Evolutionary conservation across 2,888 invertebrate species (phyloP).

Genomic region (Drosophila prostipennis): DNA sequence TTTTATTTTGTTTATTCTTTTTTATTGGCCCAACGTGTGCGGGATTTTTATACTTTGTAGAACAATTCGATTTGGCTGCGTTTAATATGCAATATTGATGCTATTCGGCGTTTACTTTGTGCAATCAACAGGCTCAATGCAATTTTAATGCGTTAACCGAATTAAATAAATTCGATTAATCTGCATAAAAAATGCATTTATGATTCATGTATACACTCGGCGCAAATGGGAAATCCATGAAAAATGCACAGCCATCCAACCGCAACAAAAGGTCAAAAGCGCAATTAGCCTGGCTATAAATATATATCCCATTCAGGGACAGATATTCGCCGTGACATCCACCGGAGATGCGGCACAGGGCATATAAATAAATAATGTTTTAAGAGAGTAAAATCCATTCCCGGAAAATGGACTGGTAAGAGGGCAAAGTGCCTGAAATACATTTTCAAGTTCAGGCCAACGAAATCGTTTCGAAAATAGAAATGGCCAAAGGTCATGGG

Average conservation of each 20-base stretch:
- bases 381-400: slow-evolving; percentile 28
- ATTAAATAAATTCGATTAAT: slow-evolving; percentile 40
- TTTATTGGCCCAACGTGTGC: not conserved
- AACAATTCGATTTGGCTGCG: slow-evolving; percentile 16
- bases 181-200: slow-evolving; percentile 30
- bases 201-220: slow-evolving; percentile 13
- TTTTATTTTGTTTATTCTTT: not conserved
- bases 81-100: slow-evolving; percentile 33
- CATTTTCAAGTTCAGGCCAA: slow-evolving; percentile 67
- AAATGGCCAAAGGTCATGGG: slow-evolving; percentile 57
- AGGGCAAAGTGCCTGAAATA: slow-evolving; percentile 29
- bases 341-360: too few relatives aligned
- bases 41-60: slow-evolving; percentile 7
- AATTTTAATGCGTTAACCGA: slow-evolving; percentile 42
- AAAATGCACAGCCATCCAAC: slow-evolving; percentile 20
- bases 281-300: slow-evolving; percentile 38
- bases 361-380: slow-evolving; percentile 38
- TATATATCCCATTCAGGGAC: slow-evolving; percentile 25
- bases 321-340: slow-evolving; percentile 4
- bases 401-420: not conserved
- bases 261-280: slow-evolving; percentile 42
- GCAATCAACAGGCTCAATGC: slow-evolving; percentile 41
- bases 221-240: slow-evolving; percentile 20
- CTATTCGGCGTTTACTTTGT: slow-evolving; percentile 9
- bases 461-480: slow-evolving; percentile 53